Evolutionary conservation across 2,797 vertebrate species (phyloP), one percentile per base, ranked within the genome.

Genomic region (Gymnocypris eckloni): DNA sequence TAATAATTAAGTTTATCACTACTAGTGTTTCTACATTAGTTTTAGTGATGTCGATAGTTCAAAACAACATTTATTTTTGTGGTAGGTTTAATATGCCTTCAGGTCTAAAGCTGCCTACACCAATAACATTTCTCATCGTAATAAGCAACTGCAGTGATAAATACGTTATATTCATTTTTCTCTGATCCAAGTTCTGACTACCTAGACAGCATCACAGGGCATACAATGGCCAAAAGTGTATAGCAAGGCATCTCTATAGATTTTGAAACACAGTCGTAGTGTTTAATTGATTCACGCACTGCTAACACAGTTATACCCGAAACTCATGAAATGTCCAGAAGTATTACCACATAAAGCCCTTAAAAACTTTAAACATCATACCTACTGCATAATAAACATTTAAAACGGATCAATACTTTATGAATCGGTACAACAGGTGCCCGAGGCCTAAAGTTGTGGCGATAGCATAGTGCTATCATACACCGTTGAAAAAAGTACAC

Each of bases 391-490:
- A 33, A 20, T 28, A 16, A 33, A 1, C 25, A 25, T 25, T 71
- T 71, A 56, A 48, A 48, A 12, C 11, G 4, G 69, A 37, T 50
- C 7, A 72, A 59, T 18, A 2, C 25, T 76, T 50, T 33, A 28
- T 59, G 50, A 69, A 79, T 52, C 33, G 48, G 20, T 33, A 50
- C 48, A 79, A n/a, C 75, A 84, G 83, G 75, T 85, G 67, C 59
- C 39, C 45, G 83, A 85, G 83, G 83, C 83, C 83, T 85, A 85
- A 37, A 45, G 50, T 18, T 70, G 10, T 37, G 39, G 64, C 50
- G 75, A 79, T 69, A 69, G 54, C 45, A 75, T 43, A 78, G 28
- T 13, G 50, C 64, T 85, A 70, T 10, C 22, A 43, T 20, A 39
- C 54, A n/a, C 28, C 45, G 10, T 39, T 43, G 45, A 28, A 33